A percentile compares a stretch with the other conserved stretches of the same genome.
Conservation (phyloP, 2,888 invertebrate genomes). For the Sminthurides aquaticus region DNA sequence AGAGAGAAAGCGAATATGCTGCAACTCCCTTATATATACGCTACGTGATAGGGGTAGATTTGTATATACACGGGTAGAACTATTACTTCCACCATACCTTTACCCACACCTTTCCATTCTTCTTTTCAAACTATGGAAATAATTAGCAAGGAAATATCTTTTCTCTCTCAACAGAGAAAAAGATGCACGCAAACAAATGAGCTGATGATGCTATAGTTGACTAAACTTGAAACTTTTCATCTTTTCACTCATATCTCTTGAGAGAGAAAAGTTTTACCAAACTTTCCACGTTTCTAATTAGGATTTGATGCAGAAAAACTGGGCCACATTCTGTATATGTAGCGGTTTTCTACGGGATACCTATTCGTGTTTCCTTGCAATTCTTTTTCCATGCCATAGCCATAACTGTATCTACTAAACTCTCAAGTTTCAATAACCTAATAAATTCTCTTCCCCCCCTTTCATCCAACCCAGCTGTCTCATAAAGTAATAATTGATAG, state of each 20-base stretch:
- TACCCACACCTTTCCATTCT: too few relatives aligned
- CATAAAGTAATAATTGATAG: neutral
- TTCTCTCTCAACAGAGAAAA: neutral
- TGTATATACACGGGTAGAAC: too few relatives aligned
- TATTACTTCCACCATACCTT: too few relatives aligned
- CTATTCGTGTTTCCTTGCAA: neutral
- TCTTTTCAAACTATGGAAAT: neutral
- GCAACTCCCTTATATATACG: too few relatives aligned
- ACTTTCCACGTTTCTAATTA: neutral
- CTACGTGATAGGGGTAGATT: too few relatives aligned
- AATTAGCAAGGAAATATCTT: neutral
- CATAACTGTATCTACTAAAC: neutral
- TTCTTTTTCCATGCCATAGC: neutral
- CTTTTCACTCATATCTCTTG: neutral
- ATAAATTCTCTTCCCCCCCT: neutral
- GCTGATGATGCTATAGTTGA: neutral
- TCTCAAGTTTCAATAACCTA: neutral
- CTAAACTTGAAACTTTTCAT: neutral
- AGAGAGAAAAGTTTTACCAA: neutral
- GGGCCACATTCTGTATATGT: neutral
- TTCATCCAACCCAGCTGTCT: neutral
- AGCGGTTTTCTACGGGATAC: neutral
- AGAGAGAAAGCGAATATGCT: too few relatives aligned
- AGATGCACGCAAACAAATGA: neutral
- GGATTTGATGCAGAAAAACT: conserved; percentile 4